Base-by-base conservation (phyloP, 1,140 invertebrate genomes). In the Lepidurus apus region DNA sequence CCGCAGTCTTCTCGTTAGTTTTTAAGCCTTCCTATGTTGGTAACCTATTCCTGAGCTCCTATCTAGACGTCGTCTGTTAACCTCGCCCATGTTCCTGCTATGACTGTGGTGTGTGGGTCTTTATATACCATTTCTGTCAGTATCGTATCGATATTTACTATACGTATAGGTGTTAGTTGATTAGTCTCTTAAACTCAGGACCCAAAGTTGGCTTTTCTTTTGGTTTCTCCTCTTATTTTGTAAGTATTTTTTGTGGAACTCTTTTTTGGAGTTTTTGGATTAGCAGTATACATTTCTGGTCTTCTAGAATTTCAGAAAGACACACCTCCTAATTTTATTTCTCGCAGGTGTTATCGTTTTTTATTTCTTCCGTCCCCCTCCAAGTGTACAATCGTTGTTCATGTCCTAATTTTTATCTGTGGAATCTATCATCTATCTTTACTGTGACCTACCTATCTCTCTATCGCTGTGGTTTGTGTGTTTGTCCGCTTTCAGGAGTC, bases 401-500 rank as follows among this genome's bases (percentile, higher is more conserved):
- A 65, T 65, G 17, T 17, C 21, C 53, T 7, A 47, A 13, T 65
- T 17, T 65, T n/a, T 17, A n/a, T 65, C 21, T 21, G 10, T 65
- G 17, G 17, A n/a, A 7, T 65, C 13, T 65, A 13, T 65, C 13
- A 7, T 65, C 53, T n/a, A 47, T n/a, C 53, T 65, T 65, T 13
- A n/a, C 17, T 65, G 53, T 65, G 34, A 65, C 13, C 53, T 65
- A 65, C 21, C 53, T 65, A 21, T 65, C 53, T 65, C 53, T 65
- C 53, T 65, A 65, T 65, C 53, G 53, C 9, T 65, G 53, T 65
- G 53, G 53, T 65, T 65, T 65, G 53, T 65, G 53, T 65, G n/a
- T 65, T 65, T 65, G 53, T 65, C 53, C 76, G 43, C 84, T 86
- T 93, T 86, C 92, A 94, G 96, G 96, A 87, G 95, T 98, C 86